Percentiles rank a stretch among this genome's conserved stretches.
Evolutionary conservation across 1,140 invertebrate genomes (phyloP).

Genomic region (Vanessa tameamea): DNA sequence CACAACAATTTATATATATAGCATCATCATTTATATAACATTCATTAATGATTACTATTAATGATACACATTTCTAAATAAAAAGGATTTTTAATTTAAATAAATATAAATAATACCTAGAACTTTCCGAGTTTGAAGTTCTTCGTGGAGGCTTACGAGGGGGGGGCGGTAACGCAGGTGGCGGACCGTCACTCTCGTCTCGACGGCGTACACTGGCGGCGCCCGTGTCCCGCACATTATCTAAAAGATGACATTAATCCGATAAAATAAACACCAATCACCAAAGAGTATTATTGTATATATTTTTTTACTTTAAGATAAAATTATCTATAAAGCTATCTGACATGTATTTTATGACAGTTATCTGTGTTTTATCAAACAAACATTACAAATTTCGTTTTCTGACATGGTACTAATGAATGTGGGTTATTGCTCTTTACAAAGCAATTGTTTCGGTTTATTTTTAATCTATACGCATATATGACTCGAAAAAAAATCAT

Average conservation of each 20-base stretch:
- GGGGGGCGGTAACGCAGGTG: slow-evolving; percentile 74
- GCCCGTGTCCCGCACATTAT: slow-evolving; percentile 63
- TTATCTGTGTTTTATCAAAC: neutral
- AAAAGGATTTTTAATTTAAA: too few species aligned
- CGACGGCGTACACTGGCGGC: slow-evolving; percentile 55
- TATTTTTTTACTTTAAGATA: neutral
- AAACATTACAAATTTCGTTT: neutral
- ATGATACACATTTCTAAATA: neutral
- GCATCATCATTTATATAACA: neutral
- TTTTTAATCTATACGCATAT: neutral
- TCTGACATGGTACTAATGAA: neutral
- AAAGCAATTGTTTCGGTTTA: neutral
- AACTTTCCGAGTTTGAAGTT: slow-evolving; percentile 53
- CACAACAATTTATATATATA: neutral
- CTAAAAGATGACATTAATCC: slow-evolving; percentile 40
- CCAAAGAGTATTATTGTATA: neutral
- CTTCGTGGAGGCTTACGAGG: slow-evolving; percentile 79
- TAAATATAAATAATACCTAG: slow-evolving; percentile 43
- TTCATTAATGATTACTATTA: neutral
- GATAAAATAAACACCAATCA: slow-evolving; percentile 24
- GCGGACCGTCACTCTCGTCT: slow-evolving; percentile 65
- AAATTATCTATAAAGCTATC: neutral
- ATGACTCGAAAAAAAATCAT: neutral
- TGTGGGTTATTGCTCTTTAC: neutral
- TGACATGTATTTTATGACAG: neutral